Percentiles rank a stretch among this genome's conserved stretches.
These are phyloP conservation scores for Ambastaia sidthimunki DNA, from an alignment of 2,797 vertebrate genomes.

Conservation along the genomic window DNA sequence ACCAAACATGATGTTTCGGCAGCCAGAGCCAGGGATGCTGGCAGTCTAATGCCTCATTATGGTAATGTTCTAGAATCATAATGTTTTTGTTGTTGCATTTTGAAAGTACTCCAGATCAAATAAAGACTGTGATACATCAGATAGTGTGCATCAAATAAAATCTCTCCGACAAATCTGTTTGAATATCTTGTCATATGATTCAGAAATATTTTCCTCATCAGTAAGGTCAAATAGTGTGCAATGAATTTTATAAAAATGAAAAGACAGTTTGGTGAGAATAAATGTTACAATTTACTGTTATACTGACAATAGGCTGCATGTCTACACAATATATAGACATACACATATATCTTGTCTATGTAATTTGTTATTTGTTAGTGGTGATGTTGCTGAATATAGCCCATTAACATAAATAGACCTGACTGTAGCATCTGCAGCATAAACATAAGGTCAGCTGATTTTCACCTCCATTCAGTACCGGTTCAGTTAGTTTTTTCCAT, in stretches of 20 bases:
- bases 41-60: constrained; percentile 14
- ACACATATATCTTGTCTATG: background rate
- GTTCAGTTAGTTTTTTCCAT: background rate
- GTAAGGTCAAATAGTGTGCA: constrained; percentile 2
- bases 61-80: constrained; percentile 6
- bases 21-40: background rate
- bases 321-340: background rate
- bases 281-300: background rate
- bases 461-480: constrained; percentile 65
- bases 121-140: constrained; percentile 3
- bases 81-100: constrained; percentile 2
- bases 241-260: background rate
- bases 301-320: background rate
- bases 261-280: background rate
- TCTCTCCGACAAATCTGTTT: background rate
- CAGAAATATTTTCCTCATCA: background rate
- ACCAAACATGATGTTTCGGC: background rate
- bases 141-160: background rate
- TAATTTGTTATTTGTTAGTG: constrained; percentile 8
- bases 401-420: constrained; percentile 47
- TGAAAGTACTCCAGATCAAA: constrained; percentile 10
- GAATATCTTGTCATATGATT: background rate
- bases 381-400: constrained; percentile 20
- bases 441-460: constrained; percentile 66
- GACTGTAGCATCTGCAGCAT: constrained; percentile 49